Evolutionary conservation across 1,140 invertebrate species (phyloP).

Genomic region (Drosophila santomea): DNA sequence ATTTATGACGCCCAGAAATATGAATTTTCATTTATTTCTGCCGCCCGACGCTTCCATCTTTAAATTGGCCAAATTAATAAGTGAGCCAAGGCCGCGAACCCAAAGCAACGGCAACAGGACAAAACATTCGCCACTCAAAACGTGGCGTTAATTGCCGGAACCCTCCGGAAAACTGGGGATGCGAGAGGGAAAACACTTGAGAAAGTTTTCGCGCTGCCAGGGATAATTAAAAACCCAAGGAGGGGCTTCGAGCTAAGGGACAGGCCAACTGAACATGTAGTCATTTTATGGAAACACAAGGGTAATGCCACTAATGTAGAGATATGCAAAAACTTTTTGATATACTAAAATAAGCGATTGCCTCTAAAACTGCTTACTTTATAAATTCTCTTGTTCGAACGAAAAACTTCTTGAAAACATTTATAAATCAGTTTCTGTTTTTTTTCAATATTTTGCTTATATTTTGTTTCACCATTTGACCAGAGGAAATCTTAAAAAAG

Average conservation of each 20-base stretch:
- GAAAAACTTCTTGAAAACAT: too few species aligned
- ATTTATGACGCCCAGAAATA: constrained; percentile 26
- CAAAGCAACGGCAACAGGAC: constrained; percentile 35
- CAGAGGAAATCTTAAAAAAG: neutral
- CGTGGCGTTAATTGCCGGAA: constrained; percentile 71
- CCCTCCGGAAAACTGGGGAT: constrained; percentile 37
- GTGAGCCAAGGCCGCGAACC: constrained; percentile 41
- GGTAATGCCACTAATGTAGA: neutral
- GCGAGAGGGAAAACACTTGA: constrained; percentile 53
- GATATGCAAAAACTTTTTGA: too few species aligned
- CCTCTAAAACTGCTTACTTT: too few species aligned
- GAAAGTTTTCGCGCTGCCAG: constrained; percentile 54
- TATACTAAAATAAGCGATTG: too few species aligned
- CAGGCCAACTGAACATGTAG: constrained; percentile 8
- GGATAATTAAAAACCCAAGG: constrained; percentile 59
- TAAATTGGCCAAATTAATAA: constrained; percentile 77
- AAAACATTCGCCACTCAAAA: constrained; percentile 49
- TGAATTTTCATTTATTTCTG: constrained; percentile 73
- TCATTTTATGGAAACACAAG: neutral
- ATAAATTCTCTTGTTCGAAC: too few species aligned
- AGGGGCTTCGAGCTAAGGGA: neutral
- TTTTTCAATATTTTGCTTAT: too few species aligned
- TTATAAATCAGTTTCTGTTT: too few species aligned
- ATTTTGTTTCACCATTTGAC: neutral
- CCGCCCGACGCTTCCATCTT: constrained; percentile 62